phyloP scores from a whole-genome alignment of 2,797 vertebrate species.

The Sebastes oblongus region DNA sequence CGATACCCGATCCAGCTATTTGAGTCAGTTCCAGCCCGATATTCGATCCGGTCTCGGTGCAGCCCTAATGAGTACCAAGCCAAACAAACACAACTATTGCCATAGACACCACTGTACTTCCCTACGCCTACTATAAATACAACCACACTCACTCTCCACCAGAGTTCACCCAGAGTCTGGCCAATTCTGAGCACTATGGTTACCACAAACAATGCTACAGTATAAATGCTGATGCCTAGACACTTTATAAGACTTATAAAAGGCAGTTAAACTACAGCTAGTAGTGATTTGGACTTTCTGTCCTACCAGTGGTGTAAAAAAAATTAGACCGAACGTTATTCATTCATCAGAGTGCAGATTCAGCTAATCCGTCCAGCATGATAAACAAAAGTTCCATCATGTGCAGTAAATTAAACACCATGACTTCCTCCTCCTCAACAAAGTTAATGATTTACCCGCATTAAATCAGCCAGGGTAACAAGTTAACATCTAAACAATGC shows the following conservation, averaged over 20 bases:
- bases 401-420: not conserved
- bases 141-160: not conserved
- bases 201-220: not conserved
- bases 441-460: conserved; percentile 27
- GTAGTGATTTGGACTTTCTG: not conserved
- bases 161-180: not conserved
- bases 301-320: not conserved
- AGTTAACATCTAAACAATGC: not conserved
- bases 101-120: not conserved
- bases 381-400: not conserved
- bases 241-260: conserved; percentile 24
- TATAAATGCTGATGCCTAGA: not conserved
- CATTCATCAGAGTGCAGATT: not conserved
- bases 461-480: not conserved
- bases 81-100: not conserved
- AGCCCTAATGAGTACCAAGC: too few relatives aligned
- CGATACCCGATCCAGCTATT: too few relatives aligned
- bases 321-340: not conserved
- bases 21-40: too few relatives aligned
- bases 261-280: not conserved
- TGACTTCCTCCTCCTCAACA: not conserved
- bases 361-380: not conserved
- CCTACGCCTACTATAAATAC: not conserved
- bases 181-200: not conserved
- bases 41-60: too few relatives aligned